phyloP scores from a whole-genome alignment of 2,797 vertebrate species.

The Cynopterus sphinx region DNA sequence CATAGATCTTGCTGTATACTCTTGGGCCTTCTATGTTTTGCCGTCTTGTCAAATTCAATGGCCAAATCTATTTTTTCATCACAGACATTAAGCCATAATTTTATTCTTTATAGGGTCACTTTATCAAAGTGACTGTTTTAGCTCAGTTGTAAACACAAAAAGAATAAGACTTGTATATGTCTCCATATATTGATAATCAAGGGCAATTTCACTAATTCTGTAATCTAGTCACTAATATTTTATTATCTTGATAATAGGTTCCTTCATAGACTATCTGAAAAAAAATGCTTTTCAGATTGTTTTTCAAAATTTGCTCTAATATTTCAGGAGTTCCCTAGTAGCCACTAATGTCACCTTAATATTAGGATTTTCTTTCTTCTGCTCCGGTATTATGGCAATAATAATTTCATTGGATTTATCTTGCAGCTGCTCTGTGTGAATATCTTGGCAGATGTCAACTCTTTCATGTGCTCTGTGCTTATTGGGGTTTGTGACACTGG shows the following conservation, averaged over 20 bases:
- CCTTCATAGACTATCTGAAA: slow-evolving; percentile 95
- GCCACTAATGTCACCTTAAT: slow-evolving; percentile 94
- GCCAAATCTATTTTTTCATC: slow-evolving; percentile 96
- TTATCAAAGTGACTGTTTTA: slow-evolving; percentile 96
- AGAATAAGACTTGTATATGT: slow-evolving; percentile 93
- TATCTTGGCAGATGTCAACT: slow-evolving; percentile 95
- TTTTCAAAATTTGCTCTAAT: slow-evolving; percentile 94
- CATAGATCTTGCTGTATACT: slow-evolving; percentile 96
- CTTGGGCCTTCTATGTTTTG: slow-evolving; percentile 92
- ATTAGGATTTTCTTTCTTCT: slow-evolving; percentile 94
- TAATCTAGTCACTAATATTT: slow-evolving; percentile 92
- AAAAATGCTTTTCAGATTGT: slow-evolving; percentile 95
- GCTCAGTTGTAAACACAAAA: slow-evolving; percentile 95
- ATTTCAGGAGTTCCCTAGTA: slow-evolving; percentile 93
- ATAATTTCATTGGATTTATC: slow-evolving; percentile 94
- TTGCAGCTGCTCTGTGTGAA: slow-evolving; percentile 92
- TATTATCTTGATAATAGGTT: slow-evolving; percentile 92
- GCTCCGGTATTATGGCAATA: slow-evolving; percentile 94
- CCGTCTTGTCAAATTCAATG: slow-evolving; percentile 93
- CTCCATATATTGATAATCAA: slow-evolving; percentile 95
- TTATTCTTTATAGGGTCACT: slow-evolving; percentile 92
- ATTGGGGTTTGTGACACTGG: slow-evolving; percentile 91
- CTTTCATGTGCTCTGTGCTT: slow-evolving; percentile 94
- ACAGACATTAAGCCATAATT: slow-evolving; percentile 95
- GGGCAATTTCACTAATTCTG: slow-evolving; percentile 97